Conservation (phyloP, 1,140 invertebrate genomes). For the Chionoecetes opilio region DNA sequence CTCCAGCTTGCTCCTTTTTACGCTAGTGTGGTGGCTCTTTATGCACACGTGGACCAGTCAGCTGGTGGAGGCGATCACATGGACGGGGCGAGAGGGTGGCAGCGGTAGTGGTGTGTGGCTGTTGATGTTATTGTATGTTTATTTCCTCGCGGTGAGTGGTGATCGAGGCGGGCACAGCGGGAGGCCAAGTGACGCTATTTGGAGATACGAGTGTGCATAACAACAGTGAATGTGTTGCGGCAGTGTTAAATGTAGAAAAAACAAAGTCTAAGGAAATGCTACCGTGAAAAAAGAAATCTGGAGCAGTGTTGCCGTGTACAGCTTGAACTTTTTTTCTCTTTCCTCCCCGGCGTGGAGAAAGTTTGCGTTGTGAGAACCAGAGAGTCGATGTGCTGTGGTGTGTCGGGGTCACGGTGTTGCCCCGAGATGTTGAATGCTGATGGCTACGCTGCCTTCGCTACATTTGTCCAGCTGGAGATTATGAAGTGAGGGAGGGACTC, state of each 20-base stretch:
- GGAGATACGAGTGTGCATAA: neutral
- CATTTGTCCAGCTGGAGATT: conserved; percentile 39
- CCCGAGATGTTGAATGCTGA: conserved; percentile 9
- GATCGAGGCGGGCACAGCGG: neutral
- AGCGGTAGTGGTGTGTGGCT: neutral
- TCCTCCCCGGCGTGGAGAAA: conserved; percentile 64
- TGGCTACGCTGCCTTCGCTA: conserved; percentile 1
- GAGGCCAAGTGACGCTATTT: neutral
- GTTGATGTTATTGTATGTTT: conserved; percentile 31
- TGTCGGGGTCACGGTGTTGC: conserved; percentile 57
- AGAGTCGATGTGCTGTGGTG: conserved; percentile 52
- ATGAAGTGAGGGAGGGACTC: neutral
- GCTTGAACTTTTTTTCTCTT: conserved; percentile 61
- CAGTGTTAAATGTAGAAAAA: neutral
- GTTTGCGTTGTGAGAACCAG: conserved; percentile 75
- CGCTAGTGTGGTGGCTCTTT: neutral
- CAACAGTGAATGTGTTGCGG: neutral
- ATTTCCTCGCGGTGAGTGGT: neutral
- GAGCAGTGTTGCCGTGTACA: conserved; percentile 71
- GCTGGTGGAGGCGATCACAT: conserved; percentile 44
- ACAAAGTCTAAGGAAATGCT: conserved; percentile 36
- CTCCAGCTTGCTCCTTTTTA: conserved; percentile 38
- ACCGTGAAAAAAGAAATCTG: conserved; percentile 62
- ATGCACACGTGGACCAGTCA: conserved; percentile 8
- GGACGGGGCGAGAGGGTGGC: conserved; percentile 45